These are phyloP conservation scores for Hyla sarda DNA, from an alignment of 2,113 vertebrate species.

Conservation along the genomic window DNA sequence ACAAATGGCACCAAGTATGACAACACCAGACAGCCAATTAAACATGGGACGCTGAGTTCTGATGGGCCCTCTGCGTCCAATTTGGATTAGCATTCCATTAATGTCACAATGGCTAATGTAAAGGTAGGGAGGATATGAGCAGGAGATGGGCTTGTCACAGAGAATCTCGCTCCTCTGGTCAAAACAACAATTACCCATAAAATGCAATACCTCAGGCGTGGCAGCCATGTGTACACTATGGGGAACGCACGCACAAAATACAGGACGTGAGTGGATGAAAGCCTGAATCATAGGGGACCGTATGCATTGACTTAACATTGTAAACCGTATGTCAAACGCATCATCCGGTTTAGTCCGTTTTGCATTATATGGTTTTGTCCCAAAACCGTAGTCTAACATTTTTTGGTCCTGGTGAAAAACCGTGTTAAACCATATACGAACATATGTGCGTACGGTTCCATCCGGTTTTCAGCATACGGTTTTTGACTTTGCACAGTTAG, in stretches of 20 bases:
- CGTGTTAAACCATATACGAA: no score
- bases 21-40: not conserved
- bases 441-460: no score
- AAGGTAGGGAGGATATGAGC: not conserved
- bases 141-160: not conserved
- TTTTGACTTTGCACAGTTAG: no score
- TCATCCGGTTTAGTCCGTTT: no score
- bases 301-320: no score
- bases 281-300: not conserved
- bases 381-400: no score
- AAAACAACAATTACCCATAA: not conserved
- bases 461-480: no score
- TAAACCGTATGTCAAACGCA: no score
- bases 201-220: not conserved
- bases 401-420: no score
- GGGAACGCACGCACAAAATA: not conserved
- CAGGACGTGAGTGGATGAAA: not conserved
- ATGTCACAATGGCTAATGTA: constrained; percentile 25
- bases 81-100: constrained; percentile 49
- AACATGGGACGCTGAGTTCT: constrained; percentile 7
- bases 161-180: not conserved
- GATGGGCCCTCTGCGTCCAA: constrained; percentile 17
- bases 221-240: not conserved
- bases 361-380: no score
- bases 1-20: constrained; percentile 3